Evolutionary conservation across 2,888 invertebrate genomes (phyloP).

Genomic region (Chymomyza fuscimana): DNA sequence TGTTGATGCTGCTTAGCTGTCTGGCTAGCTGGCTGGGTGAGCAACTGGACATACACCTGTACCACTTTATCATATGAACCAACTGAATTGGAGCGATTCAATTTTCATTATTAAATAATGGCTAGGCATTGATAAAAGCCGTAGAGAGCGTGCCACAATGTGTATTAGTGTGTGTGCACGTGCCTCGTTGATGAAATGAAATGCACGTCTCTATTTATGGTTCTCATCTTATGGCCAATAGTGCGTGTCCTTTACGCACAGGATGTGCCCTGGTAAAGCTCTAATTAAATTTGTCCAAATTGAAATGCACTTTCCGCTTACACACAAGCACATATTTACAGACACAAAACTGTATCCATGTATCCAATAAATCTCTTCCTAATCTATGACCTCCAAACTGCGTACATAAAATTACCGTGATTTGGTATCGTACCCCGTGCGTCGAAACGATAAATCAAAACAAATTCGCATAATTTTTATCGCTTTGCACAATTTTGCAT

Average conservation of each 20-base stretch:
- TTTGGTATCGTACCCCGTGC: not conserved
- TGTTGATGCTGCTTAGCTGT: constrained; percentile 17
- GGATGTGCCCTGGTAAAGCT: constrained; percentile 38
- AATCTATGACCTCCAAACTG: constrained; percentile 2
- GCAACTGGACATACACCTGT: not conserved
- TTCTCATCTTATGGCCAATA: constrained; percentile 42
- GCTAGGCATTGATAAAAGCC: constrained; percentile 52
- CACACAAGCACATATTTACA: not conserved
- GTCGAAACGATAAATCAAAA: constrained; percentile 58
- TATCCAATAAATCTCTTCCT: not conserved
- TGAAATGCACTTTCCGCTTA: constrained; percentile 42
- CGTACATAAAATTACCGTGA: not conserved
- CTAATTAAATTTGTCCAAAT: constrained; percentile 59
- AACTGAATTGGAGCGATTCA: constrained; percentile 69
- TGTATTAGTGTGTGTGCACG: constrained; percentile 3
- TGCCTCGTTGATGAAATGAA: constrained; percentile 8
- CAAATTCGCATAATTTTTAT: constrained; percentile 66
- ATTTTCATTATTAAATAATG: constrained; percentile 76
- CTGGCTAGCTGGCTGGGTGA: not conserved
- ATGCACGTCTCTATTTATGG: constrained; percentile 45
- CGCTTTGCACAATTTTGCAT: constrained; percentile 68
- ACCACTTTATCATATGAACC: constrained; percentile 49
- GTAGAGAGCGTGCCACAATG: constrained; percentile 2
- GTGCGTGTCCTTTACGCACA: constrained; percentile 52
- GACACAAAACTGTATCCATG: not conserved